A percentile compares a stretch with the other conserved stretches of the same genome.
phyloP scores from a whole-genome alignment of 2,113 vertebrate species.

The Xenopus borealis region DNA sequence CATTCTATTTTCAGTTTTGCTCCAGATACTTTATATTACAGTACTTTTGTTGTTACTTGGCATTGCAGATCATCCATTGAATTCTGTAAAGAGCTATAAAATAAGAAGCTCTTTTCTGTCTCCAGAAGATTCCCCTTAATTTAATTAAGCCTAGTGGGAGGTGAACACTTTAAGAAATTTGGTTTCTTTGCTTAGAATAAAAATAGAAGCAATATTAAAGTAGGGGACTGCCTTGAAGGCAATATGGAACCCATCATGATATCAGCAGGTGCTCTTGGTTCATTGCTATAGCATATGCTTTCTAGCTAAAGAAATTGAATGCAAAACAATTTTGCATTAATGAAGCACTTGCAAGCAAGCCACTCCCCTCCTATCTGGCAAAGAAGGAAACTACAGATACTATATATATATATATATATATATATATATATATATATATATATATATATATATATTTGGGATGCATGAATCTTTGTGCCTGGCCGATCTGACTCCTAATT shows the following conservation, averaged over 20 bases:
- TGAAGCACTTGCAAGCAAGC: slow-evolving; percentile 12
- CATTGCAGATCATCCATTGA: not conserved
- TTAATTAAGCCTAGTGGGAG: slow-evolving; percentile 30
- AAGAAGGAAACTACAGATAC: no score
- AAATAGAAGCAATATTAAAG: slow-evolving; percentile 37
- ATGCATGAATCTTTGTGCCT: no score
- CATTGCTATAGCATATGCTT: slow-evolving; percentile 38
- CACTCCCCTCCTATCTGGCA: no score
- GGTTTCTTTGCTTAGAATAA: slow-evolving; percentile 29
- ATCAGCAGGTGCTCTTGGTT: slow-evolving; percentile 34
- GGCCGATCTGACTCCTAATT: no score
- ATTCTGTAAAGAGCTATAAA: not conserved
- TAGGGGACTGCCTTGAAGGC: slow-evolving; percentile 35
- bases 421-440: no score
- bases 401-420: no score
- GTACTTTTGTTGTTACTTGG: no score
- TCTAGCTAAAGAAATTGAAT: slow-evolving; percentile 30
- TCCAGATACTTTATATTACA: no score
- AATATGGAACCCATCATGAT: slow-evolving; percentile 22
- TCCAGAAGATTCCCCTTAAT: slow-evolving; percentile 25
- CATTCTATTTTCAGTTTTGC: no score
- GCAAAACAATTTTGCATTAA: slow-evolving; percentile 22
- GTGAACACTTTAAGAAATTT: slow-evolving; percentile 10
- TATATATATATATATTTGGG: no score
- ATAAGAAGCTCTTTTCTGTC: slow-evolving; percentile 2